Conservation (phyloP, 2,113 vertebrate species). For the Holacanthus passer region DNA sequence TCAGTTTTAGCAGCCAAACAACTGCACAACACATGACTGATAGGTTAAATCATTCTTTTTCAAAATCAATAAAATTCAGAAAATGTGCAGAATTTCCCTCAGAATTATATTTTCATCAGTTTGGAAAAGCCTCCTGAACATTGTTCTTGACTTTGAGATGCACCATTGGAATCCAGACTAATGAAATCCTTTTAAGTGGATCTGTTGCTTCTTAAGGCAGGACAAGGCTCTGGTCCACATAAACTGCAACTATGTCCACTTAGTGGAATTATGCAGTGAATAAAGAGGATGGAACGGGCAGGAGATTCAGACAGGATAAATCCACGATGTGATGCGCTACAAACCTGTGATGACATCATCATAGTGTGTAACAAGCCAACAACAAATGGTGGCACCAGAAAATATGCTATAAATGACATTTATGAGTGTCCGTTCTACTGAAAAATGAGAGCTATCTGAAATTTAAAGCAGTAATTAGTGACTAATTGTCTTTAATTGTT, state of each 20-base stretch:
- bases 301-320: neutral
- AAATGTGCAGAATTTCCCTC: neutral
- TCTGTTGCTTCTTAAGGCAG: slow-evolving; percentile 1
- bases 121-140: neutral
- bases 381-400: neutral
- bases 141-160: neutral
- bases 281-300: neutral
- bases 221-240: neutral
- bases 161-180: neutral
- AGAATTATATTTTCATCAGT: neutral
- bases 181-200: slow-evolving; percentile 1
- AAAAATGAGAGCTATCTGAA: neutral
- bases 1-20: neutral
- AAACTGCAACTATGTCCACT: neutral
- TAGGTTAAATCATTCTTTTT: neutral
- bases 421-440: neutral
- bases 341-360: neutral
- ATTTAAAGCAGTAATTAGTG: neutral
- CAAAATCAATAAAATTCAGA: neutral
- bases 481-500: neutral
- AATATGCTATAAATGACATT: neutral
- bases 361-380: neutral
- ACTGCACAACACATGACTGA: neutral
- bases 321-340: neutral
- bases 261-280: neutral